A percentile compares a stretch with the other conserved stretches of the same genome.
Evolutionary conservation across 2,888 invertebrate species (phyloP).

Genomic region (Gordius sp.): DNA sequence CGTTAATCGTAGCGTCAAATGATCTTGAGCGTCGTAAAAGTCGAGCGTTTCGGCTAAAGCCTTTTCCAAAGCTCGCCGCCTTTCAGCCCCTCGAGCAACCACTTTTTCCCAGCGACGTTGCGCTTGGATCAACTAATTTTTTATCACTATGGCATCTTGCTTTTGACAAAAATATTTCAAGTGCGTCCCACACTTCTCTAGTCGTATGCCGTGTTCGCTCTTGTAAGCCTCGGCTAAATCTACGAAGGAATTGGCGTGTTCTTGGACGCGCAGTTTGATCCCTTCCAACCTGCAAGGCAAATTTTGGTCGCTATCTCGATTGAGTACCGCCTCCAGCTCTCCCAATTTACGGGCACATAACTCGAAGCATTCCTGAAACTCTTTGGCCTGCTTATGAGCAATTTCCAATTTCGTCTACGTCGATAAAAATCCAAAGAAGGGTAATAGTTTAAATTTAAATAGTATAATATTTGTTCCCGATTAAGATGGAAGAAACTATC

Average conservation of each 20-base stretch:
- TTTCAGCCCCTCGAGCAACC: conserved; percentile 69
- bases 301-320: too few relatives aligned
- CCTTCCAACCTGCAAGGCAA: too few relatives aligned
- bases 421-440: too few relatives aligned
- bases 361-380: conserved; percentile 79
- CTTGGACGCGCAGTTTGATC: too few relatives aligned
- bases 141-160: conserved; percentile 90
- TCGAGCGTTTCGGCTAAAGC: conserved; percentile 53
- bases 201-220: conserved; percentile 50
- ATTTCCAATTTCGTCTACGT: conserved; percentile 80
- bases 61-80: conserved; percentile 67
- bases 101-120: conserved; percentile 95
- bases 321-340: conserved; percentile 61
- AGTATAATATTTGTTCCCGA: too few relatives aligned
- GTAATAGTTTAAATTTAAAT: too few relatives aligned
- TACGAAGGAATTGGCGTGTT: too few relatives aligned
- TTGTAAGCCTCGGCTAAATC: neutral
- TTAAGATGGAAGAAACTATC: too few relatives aligned
- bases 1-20: too few relatives aligned
- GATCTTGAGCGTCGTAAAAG: too few relatives aligned
- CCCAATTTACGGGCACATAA: conserved; percentile 86
- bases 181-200: conserved; percentile 89
- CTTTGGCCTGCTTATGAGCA: conserved; percentile 68
- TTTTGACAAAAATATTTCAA: conserved; percentile 96
- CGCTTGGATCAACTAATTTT: conserved; percentile 78